Percentiles rank a stretch among this genome's conserved stretches.
Conservation (phyloP, 2,797 vertebrate genomes). For the Masticophis lateralis region DNA sequence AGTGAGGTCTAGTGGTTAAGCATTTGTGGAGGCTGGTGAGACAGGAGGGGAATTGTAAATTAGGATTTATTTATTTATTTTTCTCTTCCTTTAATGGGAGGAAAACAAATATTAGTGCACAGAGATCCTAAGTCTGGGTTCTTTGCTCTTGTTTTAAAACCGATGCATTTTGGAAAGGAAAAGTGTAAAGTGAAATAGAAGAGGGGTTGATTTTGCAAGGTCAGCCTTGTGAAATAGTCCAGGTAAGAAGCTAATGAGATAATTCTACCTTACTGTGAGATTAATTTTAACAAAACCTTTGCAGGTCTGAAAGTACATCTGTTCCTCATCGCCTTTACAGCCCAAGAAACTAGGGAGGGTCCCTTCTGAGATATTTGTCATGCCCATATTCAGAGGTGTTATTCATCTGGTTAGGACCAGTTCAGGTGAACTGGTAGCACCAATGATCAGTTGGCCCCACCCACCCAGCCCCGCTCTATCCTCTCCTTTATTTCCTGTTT, state of each 20-base stretch:
- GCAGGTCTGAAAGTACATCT: neutral
- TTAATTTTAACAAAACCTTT: neutral
- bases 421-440: no score
- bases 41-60: neutral
- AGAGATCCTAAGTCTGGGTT: neutral
- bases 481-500: no score
- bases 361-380: neutral
- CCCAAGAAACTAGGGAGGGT: neutral
- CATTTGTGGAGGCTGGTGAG: neutral
- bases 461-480: no score
- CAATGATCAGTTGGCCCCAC: no score
- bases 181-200: neutral
- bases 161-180: neutral
- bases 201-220: neutral
- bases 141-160: neutral
- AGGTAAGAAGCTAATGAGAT: neutral
- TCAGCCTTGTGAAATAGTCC: neutral
- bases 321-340: neutral
- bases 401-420: no score
- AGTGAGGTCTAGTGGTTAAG: conserved; percentile 33
- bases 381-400: neutral
- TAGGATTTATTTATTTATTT: neutral
- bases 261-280: neutral
- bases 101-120: neutral
- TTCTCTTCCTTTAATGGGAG: neutral